Evolutionary conservation across 2,888 invertebrate species (phyloP).

Genomic region (Odontothrips loti): DNA sequence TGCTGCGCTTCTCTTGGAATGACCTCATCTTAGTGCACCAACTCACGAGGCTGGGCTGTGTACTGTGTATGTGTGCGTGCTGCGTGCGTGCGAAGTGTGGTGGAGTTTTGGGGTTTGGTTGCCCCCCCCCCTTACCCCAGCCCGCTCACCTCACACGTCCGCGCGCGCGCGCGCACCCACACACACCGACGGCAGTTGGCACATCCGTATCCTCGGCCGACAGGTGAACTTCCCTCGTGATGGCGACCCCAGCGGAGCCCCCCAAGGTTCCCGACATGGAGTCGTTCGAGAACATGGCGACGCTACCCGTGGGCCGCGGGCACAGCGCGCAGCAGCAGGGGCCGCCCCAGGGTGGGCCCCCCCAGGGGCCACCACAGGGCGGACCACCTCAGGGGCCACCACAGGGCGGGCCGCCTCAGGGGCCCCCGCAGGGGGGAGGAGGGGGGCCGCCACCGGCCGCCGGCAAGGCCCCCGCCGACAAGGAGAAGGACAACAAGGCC

Average conservation of each 20-base stretch:
- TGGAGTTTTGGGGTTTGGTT: not conserved
- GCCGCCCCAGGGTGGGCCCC: slow-evolving; percentile 32
- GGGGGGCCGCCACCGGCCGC: slow-evolving; percentile 54
- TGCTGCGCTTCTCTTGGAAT: too few species aligned
- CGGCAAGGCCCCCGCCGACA: slow-evolving; percentile 4
- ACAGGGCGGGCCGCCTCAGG: not conserved
- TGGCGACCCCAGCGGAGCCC: slow-evolving; percentile 69
- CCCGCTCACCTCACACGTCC: not conserved
- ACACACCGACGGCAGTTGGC: not conserved
- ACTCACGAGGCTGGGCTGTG: too few species aligned
- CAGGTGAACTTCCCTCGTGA: slow-evolving; percentile 36
- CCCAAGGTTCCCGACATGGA: slow-evolving; percentile 78
- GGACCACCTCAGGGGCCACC: not conserved
- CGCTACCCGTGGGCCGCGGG: slow-evolving; percentile 77
- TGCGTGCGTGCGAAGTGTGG: not conserved
- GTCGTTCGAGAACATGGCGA: slow-evolving; percentile 75
- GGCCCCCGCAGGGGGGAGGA: slow-evolving; percentile 48
- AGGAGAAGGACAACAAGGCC: not conserved
- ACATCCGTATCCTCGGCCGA: too few species aligned
- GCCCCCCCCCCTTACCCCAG: not conserved
- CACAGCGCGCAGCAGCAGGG: slow-evolving; percentile 56
- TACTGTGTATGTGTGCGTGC: not conserved
- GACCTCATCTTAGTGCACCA: too few species aligned
- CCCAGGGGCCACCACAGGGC: not conserved
- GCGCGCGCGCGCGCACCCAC: slow-evolving; percentile 15